Evolutionary conservation across 2,113 vertebrate species (phyloP).

Genomic region (Aphyosemion australe): DNA sequence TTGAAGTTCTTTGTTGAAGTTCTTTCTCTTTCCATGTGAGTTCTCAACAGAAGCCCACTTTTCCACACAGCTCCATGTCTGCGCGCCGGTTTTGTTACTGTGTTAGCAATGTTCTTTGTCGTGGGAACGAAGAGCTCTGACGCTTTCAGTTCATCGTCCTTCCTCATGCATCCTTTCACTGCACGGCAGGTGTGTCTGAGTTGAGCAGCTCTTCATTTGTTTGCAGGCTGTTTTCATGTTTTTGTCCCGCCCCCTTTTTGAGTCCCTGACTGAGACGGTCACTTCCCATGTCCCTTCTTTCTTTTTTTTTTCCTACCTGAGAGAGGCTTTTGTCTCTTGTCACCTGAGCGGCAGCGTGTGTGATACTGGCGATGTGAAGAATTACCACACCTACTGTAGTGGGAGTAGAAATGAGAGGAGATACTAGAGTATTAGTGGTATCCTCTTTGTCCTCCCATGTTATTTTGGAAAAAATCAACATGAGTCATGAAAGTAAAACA

Average conservation of each 20-base stretch:
- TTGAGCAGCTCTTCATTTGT: conserved; percentile 40
- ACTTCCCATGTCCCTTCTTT: conserved; percentile 6
- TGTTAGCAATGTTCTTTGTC: not conserved
- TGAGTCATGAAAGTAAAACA: not conserved
- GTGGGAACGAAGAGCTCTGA: not conserved
- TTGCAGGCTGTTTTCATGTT: conserved; percentile 29
- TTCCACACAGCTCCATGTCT: conserved; percentile 13
- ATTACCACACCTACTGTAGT: conserved; percentile 51
- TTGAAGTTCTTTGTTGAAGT: not conserved
- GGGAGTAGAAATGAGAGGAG: conserved; percentile 44
- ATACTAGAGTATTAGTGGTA: conserved; percentile 21
- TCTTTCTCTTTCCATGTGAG: conserved; percentile 8
- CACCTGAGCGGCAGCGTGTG: conserved; percentile 41
- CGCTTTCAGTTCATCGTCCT: not conserved
- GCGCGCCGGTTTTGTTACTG: not conserved
- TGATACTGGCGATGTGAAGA: conserved; percentile 40
- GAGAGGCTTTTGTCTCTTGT: conserved; percentile 23
- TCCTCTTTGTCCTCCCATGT: conserved; percentile 29
- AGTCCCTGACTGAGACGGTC: not conserved
- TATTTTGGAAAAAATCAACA: conserved; percentile 5
- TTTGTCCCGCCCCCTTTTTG: conserved; percentile 30
- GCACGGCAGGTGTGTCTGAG: conserved; percentile 17
- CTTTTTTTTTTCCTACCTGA: conserved; percentile 18
- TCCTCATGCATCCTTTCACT: conserved; percentile 5
- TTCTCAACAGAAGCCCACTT: conserved; percentile 4